A percentile compares a stretch with the other conserved stretches of the same genome.
These are phyloP conservation scores for Psix sp. DNA, from an alignment of 1,140 invertebrate genomes.

Conservation along the genomic window DNA sequence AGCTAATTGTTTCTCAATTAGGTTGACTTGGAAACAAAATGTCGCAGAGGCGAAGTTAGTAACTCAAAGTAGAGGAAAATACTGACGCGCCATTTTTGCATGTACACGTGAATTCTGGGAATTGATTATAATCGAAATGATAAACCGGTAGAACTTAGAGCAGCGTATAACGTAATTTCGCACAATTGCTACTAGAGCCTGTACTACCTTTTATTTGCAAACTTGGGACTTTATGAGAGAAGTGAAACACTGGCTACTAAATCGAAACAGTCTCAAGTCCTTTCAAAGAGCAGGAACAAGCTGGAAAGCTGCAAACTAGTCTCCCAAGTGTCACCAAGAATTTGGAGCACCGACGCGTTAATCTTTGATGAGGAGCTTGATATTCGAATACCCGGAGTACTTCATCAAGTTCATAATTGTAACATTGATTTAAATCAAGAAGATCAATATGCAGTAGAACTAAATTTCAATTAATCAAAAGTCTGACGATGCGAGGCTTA, in stretches of 20 bases:
- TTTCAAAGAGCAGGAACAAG: conserved; percentile 57
- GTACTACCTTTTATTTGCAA: conserved; percentile 56
- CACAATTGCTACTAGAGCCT: conserved; percentile 46
- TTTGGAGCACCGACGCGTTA: conserved; percentile 58
- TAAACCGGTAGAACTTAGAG: conserved; percentile 22
- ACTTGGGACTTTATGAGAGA: conserved; percentile 53
- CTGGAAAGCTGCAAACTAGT: conserved; percentile 57
- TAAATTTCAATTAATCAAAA: conserved; percentile 53
- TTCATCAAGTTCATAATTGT: conserved; percentile 54
- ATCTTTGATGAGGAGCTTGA: conserved; percentile 55
- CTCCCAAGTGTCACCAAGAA: conserved; percentile 61
- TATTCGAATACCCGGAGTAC: conserved; percentile 41
- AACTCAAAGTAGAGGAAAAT: too few species aligned
- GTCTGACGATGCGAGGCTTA: conserved; percentile 14
- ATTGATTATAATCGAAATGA: conserved; percentile 31
- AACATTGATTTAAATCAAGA: conserved; percentile 57
- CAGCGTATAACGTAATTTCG: conserved; percentile 40
- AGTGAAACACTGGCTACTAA: conserved; percentile 58
- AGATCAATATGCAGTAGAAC: conserved; percentile 45
- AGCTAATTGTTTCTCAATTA: conserved; percentile 20
- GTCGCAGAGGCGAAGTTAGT: too few species aligned
- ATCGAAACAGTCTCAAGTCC: conserved; percentile 58
- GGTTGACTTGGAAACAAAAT: conserved; percentile 2
- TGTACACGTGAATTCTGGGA: too few species aligned
- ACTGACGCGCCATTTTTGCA: too few species aligned